Percentiles rank a stretch among this genome's conserved stretches.
These are phyloP conservation scores for Zeus faber DNA, from an alignment of 2,113 vertebrate species.

Conservation along the genomic window DNA sequence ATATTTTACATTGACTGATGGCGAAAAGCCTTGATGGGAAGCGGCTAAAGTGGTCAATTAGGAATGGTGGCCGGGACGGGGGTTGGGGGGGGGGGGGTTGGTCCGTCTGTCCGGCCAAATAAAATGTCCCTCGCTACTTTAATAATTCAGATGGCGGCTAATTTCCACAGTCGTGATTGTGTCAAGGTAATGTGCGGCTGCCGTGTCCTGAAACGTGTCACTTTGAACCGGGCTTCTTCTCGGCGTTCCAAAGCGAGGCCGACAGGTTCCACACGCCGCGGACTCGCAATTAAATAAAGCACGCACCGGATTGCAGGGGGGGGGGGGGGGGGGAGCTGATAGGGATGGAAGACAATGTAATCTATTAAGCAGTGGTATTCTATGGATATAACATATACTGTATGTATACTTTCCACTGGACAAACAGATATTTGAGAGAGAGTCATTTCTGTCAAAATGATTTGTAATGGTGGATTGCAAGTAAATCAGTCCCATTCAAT, in stretches of 20 bases:
- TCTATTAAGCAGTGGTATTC: background rate
- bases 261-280: conserved; percentile 8
- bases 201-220: conserved; percentile 87
- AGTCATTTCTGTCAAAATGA: no score
- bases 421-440: no score
- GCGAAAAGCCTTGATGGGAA: conserved; percentile 85
- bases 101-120: conserved; percentile 80
- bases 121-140: conserved; percentile 98
- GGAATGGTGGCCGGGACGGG: conserved; percentile 36
- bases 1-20: conserved; percentile 86
- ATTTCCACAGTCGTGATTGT: conserved; percentile 91
- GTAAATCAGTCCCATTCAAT: conserved; percentile 40
- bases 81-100: conserved; percentile 45
- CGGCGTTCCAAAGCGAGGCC: no score
- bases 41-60: conserved; percentile 98
- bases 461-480: conserved; percentile 38
- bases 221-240: conserved; percentile 92
- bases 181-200: conserved; percentile 92
- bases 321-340: conserved; percentile 3
- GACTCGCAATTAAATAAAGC: conserved; percentile 53
- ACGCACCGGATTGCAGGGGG: conserved; percentile 2
- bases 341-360: conserved; percentile 6
- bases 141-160: conserved; percentile 95
- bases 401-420: background rate
- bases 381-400: background rate